phyloP scores from a whole-genome alignment of 2,888 invertebrate genomes.

The Acanthococcus lagerstroemiae region DNA sequence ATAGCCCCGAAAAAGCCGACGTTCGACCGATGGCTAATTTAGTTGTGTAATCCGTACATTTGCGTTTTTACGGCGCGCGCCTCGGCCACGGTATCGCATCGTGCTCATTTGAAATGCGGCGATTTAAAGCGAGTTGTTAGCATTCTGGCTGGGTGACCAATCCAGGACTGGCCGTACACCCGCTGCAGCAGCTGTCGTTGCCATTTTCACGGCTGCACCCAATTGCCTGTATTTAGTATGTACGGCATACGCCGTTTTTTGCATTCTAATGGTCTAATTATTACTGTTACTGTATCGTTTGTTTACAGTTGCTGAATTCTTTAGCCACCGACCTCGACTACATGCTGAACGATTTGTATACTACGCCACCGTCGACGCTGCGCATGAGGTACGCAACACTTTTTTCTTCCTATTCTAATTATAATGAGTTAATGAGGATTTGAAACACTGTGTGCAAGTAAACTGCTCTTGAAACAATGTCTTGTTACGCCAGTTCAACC shows the following conservation, averaged over 20 bases:
- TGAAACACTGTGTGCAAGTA: too few species aligned
- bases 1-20: too few species aligned
- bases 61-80: too few species aligned
- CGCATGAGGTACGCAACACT: conserved; percentile 21
- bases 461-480: too few species aligned
- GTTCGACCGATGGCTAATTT: too few species aligned
- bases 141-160: not conserved
- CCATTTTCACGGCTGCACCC: conserved; percentile 27
- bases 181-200: conserved; percentile 6
- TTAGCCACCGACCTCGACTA: conserved; percentile 75
- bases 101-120: too few species aligned
- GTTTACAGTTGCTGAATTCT: conserved; percentile 64
- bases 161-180: not conserved
- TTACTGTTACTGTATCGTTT: conserved; percentile 8
- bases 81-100: too few species aligned
- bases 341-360: conserved; percentile 72
- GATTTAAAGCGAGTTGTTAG: not conserved
- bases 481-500: too few species aligned
- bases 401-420: too few species aligned
- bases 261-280: conserved; percentile 26
- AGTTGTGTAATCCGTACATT: too few species aligned
- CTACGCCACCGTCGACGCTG: conserved; percentile 47
- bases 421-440: too few species aligned
- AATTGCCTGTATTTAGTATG: conserved; percentile 16
- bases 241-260: not conserved